phyloP scores from a whole-genome alignment of 2,113 vertebrate species.

The Coptodon rendalli region DNA sequence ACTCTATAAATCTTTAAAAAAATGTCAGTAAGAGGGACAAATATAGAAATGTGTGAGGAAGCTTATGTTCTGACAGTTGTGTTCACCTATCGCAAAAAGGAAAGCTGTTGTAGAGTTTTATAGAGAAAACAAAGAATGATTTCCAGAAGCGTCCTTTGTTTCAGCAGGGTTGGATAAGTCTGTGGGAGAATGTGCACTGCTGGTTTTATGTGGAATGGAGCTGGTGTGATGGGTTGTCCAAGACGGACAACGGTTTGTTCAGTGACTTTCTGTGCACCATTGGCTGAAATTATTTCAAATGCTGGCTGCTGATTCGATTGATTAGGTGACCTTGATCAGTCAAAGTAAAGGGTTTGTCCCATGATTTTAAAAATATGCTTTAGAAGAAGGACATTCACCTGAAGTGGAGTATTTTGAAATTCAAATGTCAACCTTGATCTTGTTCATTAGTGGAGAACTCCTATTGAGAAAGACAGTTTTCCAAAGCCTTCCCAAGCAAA shows the following conservation, averaged over 20 bases:
- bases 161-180: not conserved
- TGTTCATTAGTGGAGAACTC: conserved; percentile 37
- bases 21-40: not conserved
- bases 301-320: not conserved
- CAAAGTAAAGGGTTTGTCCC: not conserved
- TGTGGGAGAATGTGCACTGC: not conserved
- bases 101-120: not conserved
- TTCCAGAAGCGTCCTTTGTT: not conserved
- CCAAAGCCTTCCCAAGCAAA: not conserved
- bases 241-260: not conserved
- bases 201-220: not conserved
- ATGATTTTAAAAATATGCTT: not conserved
- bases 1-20: not conserved
- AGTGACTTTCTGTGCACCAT: not conserved
- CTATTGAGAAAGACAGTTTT: conserved; percentile 14
- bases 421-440: conserved; percentile 34
- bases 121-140: not conserved
- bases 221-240: not conserved
- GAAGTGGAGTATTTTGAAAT: conserved; percentile 24
- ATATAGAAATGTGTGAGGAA: not conserved
- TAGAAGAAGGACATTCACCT: not conserved
- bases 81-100: not conserved
- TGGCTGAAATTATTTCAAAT: not conserved
- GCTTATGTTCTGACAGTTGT: not conserved
- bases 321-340: conserved; percentile 17